A percentile compares a stretch with the other conserved stretches of the same genome.
Evolutionary conservation across 2,113 vertebrate genomes (phyloP).

Genomic region (Scalopus aquaticus): DNA sequence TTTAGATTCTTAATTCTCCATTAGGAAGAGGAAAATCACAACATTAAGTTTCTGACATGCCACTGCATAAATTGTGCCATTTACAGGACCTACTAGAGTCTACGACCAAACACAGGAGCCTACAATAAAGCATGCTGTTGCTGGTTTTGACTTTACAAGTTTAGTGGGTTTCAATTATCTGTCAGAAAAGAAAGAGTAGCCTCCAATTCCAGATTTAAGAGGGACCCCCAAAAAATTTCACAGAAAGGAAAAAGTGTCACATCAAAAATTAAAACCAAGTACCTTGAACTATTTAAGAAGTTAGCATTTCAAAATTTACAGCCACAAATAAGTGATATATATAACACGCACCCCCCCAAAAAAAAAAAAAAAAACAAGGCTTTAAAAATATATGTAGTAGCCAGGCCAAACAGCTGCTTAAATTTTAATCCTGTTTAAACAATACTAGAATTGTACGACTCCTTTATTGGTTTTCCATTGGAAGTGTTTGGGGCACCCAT

Average conservation of each 20-base stretch:
- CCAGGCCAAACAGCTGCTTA: slow-evolving; percentile 63
- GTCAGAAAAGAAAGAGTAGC: slow-evolving; percentile 83
- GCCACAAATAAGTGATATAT: slow-evolving; percentile 11
- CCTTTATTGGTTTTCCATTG: slow-evolving; percentile 71
- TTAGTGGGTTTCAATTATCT: slow-evolving; percentile 89
- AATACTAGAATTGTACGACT: slow-evolving; percentile 63
- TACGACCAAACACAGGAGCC: slow-evolving; percentile 84
- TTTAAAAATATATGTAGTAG: slow-evolving; percentile 56
- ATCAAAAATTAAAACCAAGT: slow-evolving; percentile 83
- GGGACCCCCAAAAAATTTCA: slow-evolving; percentile 43
- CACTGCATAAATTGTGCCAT: slow-evolving; percentile 89
- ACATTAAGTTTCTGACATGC: slow-evolving; percentile 87
- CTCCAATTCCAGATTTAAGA: slow-evolving; percentile 80
- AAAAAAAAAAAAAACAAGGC: slow-evolving; percentile 56
- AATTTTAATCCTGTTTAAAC: slow-evolving; percentile 71
- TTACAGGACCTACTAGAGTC: slow-evolving; percentile 87
- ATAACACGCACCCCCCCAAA: not conserved
- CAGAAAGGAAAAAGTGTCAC: slow-evolving; percentile 80
- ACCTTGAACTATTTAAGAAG: slow-evolving; percentile 74
- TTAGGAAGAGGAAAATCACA: slow-evolving; percentile 87
- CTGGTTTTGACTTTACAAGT: slow-evolving; percentile 92
- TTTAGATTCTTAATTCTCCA: slow-evolving; percentile 87
- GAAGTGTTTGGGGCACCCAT: slow-evolving; percentile 55
- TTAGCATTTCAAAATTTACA: slow-evolving; percentile 76
- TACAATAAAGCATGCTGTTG: slow-evolving; percentile 88